These are phyloP conservation scores for Mesorhabditis spiculigera DNA, from an alignment of 2,888 invertebrate species.

Conservation along the genomic window DNA sequence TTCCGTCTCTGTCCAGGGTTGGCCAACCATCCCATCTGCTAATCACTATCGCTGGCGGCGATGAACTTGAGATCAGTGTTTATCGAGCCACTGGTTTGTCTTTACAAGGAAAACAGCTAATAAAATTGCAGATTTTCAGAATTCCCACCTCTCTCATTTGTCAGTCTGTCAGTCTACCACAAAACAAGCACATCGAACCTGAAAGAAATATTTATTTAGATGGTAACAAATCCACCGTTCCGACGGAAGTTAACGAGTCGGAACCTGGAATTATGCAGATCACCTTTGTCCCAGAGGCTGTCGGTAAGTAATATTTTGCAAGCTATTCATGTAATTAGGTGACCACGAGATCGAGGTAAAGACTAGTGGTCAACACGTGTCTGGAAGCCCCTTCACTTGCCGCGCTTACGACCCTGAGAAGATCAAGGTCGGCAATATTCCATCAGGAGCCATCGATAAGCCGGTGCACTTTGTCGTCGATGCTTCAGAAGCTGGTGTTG, in stretches of 20 bases:
- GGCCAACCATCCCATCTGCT: constrained; percentile 47
- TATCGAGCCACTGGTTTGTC: neutral
- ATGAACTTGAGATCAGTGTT: constrained; percentile 45
- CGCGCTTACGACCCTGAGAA: constrained; percentile 84
- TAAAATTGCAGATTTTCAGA: constrained; percentile 9
- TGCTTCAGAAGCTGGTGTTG: constrained; percentile 95
- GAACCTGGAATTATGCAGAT: constrained; percentile 60
- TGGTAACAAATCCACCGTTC: constrained; percentile 38
- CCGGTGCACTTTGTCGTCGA: constrained; percentile 85
- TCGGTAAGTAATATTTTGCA: constrained; percentile 64
- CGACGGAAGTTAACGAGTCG: constrained; percentile 40
- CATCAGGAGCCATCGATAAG: constrained; percentile 79
- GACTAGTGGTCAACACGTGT: constrained; percentile 64
- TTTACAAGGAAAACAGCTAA: neutral
- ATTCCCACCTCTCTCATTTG: neutral
- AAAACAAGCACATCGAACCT: no score
- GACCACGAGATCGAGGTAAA: constrained; percentile 66
- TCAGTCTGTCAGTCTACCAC: neutral
- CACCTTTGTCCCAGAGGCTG: constrained; percentile 84
- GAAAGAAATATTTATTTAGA: constrained; percentile 25
- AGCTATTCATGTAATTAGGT: constrained; percentile 62
- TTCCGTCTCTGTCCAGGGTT: constrained; percentile 51
- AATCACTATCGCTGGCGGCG: constrained; percentile 41
- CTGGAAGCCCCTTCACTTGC: constrained; percentile 89
- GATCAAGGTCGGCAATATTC: constrained; percentile 72